Conservation (phyloP, 2,888 invertebrate genomes). For the Tipula helvola region DNA sequence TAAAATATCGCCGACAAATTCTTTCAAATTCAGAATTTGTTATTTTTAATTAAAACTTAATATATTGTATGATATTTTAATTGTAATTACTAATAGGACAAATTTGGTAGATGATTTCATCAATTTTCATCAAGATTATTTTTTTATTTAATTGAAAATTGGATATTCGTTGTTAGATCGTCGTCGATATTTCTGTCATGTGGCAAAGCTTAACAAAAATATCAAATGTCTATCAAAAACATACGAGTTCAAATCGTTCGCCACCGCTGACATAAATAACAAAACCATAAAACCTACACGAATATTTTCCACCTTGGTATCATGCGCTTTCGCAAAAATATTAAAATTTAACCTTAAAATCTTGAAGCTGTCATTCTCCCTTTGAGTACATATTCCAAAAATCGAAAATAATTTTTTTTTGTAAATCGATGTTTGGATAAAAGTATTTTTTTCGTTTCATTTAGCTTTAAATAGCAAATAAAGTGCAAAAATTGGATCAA, state of each 20-base stretch:
- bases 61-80: too few relatives aligned
- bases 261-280: background rate
- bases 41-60: too few relatives aligned
- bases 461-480: background rate
- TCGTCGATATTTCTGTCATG: too few relatives aligned
- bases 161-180: too few relatives aligned
- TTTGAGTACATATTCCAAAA: background rate
- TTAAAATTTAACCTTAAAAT: slow-evolving; percentile 6
- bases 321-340: background rate
- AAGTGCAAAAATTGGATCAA: background rate
- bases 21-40: too few relatives aligned
- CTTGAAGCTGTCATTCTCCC: background rate
- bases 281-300: background rate
- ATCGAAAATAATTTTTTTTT: background rate
- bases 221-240: too few relatives aligned
- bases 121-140: too few relatives aligned
- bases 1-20: too few relatives aligned
- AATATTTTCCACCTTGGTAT: background rate
- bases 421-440: background rate
- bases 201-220: too few relatives aligned
- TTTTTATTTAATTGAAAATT: too few relatives aligned
- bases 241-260: background rate
- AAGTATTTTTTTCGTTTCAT: background rate
- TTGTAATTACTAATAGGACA: too few relatives aligned
- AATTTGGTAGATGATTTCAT: too few relatives aligned